A percentile compares a stretch with the other conserved stretches of the same genome.
phyloP scores from a whole-genome alignment of 2,113 vertebrate genomes.

The Eolophus roseicapilla region DNA sequence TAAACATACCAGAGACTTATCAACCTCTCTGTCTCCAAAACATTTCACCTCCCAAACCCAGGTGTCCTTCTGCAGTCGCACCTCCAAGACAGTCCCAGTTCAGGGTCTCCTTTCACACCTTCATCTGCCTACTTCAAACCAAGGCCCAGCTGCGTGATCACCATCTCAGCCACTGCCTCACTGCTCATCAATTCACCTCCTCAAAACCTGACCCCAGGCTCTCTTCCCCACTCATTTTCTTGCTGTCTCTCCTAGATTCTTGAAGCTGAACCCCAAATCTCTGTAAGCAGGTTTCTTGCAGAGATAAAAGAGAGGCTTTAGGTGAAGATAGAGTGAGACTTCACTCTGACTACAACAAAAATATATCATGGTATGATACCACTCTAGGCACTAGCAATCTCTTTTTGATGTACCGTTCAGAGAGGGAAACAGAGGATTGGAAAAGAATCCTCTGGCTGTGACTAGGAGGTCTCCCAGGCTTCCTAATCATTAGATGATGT shows the following conservation, averaged over 20 bases:
- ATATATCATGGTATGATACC: accelerated
- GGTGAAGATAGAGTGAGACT: not conserved
- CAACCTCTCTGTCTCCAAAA: not conserved
- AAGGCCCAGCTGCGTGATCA: not conserved
- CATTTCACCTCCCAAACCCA: not conserved
- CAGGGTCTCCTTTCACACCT: not conserved
- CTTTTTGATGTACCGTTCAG: not conserved
- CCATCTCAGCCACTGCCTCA: not conserved
- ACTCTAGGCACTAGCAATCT: not conserved
- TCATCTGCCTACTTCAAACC: not conserved
- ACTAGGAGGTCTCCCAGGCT: not conserved
- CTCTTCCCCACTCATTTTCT: not conserved
- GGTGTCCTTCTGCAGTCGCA: not conserved
- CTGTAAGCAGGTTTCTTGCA: not conserved
- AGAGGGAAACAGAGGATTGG: not conserved
- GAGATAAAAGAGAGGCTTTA: not conserved
- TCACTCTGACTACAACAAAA: not conserved
- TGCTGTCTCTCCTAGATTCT: not conserved
- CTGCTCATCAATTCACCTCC: not conserved
- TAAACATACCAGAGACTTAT: not conserved
- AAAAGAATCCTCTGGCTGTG: not conserved
- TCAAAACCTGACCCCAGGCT: not conserved
- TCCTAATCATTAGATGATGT: not conserved
- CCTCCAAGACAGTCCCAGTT: not conserved
- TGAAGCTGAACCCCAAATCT: not conserved